Evolutionary conservation across 2,797 vertebrate species (phyloP).

Genomic region (Mus spretus): DNA sequence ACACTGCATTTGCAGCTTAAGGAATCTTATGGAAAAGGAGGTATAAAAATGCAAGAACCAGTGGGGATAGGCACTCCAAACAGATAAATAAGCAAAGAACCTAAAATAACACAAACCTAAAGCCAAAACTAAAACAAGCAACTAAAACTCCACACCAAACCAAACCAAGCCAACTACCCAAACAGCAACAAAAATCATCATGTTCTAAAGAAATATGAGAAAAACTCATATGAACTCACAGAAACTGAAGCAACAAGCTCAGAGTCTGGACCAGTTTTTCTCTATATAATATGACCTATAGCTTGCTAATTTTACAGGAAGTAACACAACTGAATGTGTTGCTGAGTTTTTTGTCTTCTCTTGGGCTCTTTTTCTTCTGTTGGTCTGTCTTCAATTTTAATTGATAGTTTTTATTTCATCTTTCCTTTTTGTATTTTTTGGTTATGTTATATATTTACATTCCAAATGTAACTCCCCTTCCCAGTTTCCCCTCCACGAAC

Average conservation of each 20-base stretch:
- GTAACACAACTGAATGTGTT: neutral
- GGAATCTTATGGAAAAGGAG: neutral
- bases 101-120: neutral
- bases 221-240: neutral
- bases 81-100: neutral
- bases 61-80: neutral
- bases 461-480: no score
- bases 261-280: no score
- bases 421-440: neutral
- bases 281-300: neutral
- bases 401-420: neutral
- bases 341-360: neutral
- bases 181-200: neutral
- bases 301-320: neutral
- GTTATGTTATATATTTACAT: no score
- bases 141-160: neutral
- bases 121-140: neutral
- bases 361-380: neutral
- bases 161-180: neutral
- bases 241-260: neutral
- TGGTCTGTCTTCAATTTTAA: neutral
- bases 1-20: neutral
- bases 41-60: neutral
- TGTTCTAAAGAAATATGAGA: neutral
- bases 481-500: no score